Conservation (phyloP, 2,888 invertebrate species). For the Limnephilus rhombicus region DNA sequence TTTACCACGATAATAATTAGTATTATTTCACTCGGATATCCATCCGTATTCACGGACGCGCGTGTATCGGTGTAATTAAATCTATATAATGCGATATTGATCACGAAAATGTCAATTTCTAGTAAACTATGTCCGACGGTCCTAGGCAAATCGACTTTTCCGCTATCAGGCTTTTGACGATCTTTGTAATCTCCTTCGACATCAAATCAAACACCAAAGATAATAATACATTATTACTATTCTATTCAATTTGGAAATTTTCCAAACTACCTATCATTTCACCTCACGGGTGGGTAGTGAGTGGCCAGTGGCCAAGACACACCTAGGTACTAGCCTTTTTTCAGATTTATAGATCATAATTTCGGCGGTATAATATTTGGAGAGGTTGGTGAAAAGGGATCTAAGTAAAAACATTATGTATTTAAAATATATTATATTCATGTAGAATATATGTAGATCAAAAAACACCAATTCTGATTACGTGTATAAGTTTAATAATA, state of each 20-base stretch:
- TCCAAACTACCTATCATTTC: background rate
- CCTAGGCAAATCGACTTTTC: background rate
- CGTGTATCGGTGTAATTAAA: slow-evolving; percentile 21
- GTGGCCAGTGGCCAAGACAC: background rate
- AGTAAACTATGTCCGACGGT: background rate
- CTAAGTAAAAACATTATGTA: too few species aligned
- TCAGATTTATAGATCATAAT: too few species aligned
- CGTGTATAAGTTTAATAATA: too few species aligned
- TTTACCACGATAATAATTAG: background rate
- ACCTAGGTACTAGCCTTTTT: too few species aligned
- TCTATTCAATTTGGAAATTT: background rate
- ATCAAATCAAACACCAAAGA: background rate
- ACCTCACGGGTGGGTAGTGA: background rate
- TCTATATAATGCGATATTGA: background rate
- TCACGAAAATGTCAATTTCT: background rate
- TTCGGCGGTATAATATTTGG: too few species aligned
- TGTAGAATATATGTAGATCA: too few species aligned
- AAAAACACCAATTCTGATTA: too few species aligned
- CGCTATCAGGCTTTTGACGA: background rate
- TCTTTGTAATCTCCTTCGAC: background rate
- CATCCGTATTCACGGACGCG: slow-evolving; percentile 2
- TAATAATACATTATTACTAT: background rate
- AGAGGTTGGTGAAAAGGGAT: too few species aligned
- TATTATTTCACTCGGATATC: slow-evolving; percentile 13
- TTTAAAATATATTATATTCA: too few species aligned